phyloP scores from a whole-genome alignment of 1,140 invertebrate species.

The Formica exsecta region DNA sequence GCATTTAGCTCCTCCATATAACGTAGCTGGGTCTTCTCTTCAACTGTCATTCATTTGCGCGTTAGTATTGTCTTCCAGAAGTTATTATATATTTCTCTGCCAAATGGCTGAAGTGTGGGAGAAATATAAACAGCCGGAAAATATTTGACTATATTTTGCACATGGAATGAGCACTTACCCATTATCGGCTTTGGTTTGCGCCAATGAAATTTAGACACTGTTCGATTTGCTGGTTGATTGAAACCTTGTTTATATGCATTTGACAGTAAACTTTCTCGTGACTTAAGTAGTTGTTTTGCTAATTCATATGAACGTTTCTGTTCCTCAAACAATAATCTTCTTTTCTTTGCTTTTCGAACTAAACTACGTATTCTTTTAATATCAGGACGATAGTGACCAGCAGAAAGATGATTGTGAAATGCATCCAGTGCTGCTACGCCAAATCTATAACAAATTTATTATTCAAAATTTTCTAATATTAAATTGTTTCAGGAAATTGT shows the following conservation, averaged over 20 bases:
- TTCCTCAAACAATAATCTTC: conserved; percentile 89
- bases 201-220: conserved; percentile 85
- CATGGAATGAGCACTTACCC: conserved; percentile 77
- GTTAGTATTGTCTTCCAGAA: conserved; percentile 70
- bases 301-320: conserved; percentile 87
- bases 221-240: conserved; percentile 86
- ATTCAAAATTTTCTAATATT: not conserved
- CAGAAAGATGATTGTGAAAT: conserved; percentile 88
- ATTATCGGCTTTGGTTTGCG: conserved; percentile 84
- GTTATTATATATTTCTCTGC: conserved; percentile 72
- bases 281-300: conserved; percentile 89
- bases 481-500: not conserved
- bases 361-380: conserved; percentile 87
- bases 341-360: conserved; percentile 89
- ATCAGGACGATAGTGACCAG: conserved; percentile 89
- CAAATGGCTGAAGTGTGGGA: conserved; percentile 66
- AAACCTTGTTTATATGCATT: conserved; percentile 87
- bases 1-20: conserved; percentile 83
- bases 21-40: conserved; percentile 83
- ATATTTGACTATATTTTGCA: conserved; percentile 78
- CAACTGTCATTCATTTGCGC: conserved; percentile 78
- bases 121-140: conserved; percentile 66
- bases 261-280: conserved; percentile 89
- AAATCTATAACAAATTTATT: conserved; percentile 81
- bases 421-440: conserved; percentile 83